Conservation (phyloP, 2,797 vertebrate species). For the Thunnus albacares region DNA sequence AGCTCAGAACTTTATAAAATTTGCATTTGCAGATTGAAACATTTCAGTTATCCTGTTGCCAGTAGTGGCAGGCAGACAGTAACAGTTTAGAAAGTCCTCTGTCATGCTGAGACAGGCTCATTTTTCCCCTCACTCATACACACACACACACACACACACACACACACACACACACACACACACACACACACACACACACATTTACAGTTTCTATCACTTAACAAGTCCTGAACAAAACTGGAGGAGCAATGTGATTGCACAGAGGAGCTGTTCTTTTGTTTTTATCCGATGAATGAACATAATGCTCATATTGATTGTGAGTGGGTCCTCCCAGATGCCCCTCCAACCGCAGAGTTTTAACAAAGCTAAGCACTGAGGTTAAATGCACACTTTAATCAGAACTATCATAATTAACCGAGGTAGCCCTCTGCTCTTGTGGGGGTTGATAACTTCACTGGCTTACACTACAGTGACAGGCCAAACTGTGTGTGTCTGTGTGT, state of each 20-base stretch:
- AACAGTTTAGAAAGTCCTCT: slow-evolving; percentile 15
- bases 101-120: slow-evolving; percentile 21
- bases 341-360: slow-evolving; percentile 35
- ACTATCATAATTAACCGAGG: slow-evolving; percentile 49
- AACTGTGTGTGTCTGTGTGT: not conserved
- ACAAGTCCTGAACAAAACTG: slow-evolving; percentile 26
- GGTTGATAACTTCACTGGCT: slow-evolving; percentile 24
- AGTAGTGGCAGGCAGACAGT: not conserved
- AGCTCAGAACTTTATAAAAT: not conserved
- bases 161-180: not conserved
- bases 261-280: slow-evolving; percentile 43
- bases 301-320: slow-evolving; percentile 55
- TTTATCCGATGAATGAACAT: slow-evolving; percentile 41
- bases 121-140: not conserved
- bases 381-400: slow-evolving; percentile 68
- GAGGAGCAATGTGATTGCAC: slow-evolving; percentile 24
- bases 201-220: slow-evolving; percentile 26
- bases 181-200: slow-evolving; percentile 4
- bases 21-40: not conserved
- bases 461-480: not conserved
- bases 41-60: slow-evolving; percentile 13
- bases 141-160: not conserved
- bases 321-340: slow-evolving; percentile 30
- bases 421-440: slow-evolving; percentile 12
- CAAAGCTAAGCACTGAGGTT: slow-evolving; percentile 50